Base-by-base conservation (phyloP, 1,140 invertebrate species). In the Polypedilum pembai region DNA sequence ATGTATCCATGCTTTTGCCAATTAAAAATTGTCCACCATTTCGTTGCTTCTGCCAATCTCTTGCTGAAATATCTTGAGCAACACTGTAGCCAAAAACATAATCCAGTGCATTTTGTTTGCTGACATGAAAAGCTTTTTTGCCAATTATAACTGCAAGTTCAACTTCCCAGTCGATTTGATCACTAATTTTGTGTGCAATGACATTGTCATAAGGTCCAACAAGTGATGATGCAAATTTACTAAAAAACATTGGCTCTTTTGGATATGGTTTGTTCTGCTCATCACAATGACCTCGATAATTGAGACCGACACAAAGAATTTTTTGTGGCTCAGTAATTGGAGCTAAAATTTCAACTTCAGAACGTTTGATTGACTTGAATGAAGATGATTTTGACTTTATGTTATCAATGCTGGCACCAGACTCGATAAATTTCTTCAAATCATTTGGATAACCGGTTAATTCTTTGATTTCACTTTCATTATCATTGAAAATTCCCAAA, bases 21-120 rank as follows among this genome's bases (percentile, higher is more conserved):
- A 96, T 80, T 0, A 95, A 80, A 83, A 92, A 95, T 78, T 96
- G 94, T 0, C 93, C 92, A 8, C 90, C 91, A 80, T 96, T 96
- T 12, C 45, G 12, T 63, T 89, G 86, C 82, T 88, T 95, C 83
- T 94, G 93, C 94, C 89, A 96, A 83, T 91, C 93, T 33, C 88
- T 87, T 8, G 89, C 92, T 76, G 87, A 92, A 77, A 94, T 88
- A 79, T 93, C 94, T 84, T 94, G 92, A 10, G 93, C 92, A 0
- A 95, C 86, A 1, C 91, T 94, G 77, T 94, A 96, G 0, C 94
- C 94, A 78, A 94, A 90, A 1, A 96, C 88, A 79, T 91, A 88
- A n/a, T 93, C 86, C 77, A 90, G 86, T 0, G 91, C 93, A 45
- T 92, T 82, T 1, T 88, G 84, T 69, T 87, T 87, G 41, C 86